Conservation (phyloP, 2,797 vertebrate species). For the Enteromius treurensis region DNA sequence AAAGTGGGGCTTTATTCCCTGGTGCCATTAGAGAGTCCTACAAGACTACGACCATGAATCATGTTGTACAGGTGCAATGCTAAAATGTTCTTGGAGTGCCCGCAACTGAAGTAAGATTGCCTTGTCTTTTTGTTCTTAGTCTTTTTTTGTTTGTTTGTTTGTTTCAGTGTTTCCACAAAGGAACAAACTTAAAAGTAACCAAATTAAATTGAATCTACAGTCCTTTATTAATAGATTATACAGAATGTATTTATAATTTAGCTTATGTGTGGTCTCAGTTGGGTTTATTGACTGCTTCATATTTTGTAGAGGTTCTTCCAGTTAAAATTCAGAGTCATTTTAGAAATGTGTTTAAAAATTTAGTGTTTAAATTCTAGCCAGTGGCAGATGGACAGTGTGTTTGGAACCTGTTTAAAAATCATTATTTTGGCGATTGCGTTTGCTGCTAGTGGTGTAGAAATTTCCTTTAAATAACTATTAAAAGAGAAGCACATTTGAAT, state of each 20-base stretch:
- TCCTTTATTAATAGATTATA: too few species aligned
- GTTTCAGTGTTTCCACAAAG: too few species aligned
- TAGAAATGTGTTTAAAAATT: not conserved
- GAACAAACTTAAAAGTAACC: too few species aligned
- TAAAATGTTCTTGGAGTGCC: constrained; percentile 9
- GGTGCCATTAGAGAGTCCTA: constrained; percentile 42
- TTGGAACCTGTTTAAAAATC: not conserved
- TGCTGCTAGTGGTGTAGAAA: not conserved
- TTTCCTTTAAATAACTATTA: not conserved
- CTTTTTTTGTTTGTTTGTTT: too few species aligned
- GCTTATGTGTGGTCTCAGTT: too few species aligned
- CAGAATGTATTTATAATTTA: too few species aligned
- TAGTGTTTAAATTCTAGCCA: not conserved
- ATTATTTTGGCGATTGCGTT: not conserved
- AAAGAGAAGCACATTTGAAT: not conserved
- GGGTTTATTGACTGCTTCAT: too few species aligned
- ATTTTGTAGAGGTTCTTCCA: too few species aligned
- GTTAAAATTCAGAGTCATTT: not conserved
- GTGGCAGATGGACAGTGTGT: not conserved
- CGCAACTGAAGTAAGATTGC: not conserved
- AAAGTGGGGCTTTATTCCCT: constrained; percentile 60
- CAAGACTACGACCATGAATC: constrained; percentile 33
- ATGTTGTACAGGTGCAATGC: constrained; percentile 28
- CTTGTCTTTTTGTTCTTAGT: too few species aligned
- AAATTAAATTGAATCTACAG: too few species aligned